phyloP scores from a whole-genome alignment of 2,888 invertebrate genomes.

The Merodon equestris region DNA sequence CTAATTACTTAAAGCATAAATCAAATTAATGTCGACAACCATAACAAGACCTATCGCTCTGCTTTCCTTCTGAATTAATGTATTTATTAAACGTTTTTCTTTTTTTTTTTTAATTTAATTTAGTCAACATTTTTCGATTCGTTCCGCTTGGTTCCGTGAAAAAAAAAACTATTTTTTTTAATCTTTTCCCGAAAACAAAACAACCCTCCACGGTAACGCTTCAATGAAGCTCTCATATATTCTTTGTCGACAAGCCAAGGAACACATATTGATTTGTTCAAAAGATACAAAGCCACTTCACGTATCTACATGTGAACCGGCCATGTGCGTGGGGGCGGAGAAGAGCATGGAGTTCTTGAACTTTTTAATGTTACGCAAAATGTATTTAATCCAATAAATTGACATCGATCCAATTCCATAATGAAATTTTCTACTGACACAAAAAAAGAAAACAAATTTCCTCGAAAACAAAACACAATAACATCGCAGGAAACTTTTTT shows the following conservation, averaged over 20 bases:
- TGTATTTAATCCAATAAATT: conserved; percentile 74
- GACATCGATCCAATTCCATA: conserved; percentile 78
- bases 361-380: conserved; percentile 64
- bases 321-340: too few species aligned
- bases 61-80: conserved; percentile 13
- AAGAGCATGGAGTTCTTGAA: conserved; percentile 19
- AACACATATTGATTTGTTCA: too few species aligned
- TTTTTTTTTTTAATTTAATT: neutral
- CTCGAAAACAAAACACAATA: conserved; percentile 67
- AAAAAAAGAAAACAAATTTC: conserved; percentile 69
- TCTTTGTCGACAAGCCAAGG: too few species aligned
- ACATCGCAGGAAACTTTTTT: conserved; percentile 73
- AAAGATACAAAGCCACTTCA: too few species aligned
- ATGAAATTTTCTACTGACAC: conserved; percentile 74
- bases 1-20: conserved; percentile 21
- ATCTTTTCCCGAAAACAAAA: neutral
- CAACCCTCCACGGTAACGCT: neutral
- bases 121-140: conserved; percentile 3
- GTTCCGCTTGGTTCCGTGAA: neutral
- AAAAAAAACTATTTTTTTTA: neutral
- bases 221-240: neutral
- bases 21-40: conserved; percentile 37
- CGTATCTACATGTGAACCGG: neutral
- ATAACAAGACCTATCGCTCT: conserved; percentile 2
- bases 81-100: neutral